phyloP scores from a whole-genome alignment of 2,797 vertebrate species.

The Argyrosomus regius region DNA sequence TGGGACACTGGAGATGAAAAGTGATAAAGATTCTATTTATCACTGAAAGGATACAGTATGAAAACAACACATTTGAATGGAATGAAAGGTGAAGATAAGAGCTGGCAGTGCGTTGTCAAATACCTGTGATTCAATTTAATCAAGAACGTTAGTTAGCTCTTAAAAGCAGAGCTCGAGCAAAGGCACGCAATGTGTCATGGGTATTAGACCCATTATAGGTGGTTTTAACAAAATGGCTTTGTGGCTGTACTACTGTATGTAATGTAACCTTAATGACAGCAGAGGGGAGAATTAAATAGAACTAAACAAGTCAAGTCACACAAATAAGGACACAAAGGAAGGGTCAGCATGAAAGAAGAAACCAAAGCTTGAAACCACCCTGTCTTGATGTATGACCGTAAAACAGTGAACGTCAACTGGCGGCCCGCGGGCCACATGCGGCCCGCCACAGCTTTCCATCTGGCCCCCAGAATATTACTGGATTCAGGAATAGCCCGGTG shows the following conservation, averaged over 20 bases:
- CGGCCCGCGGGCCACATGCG: too few species aligned
- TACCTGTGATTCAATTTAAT: constrained; percentile 23
- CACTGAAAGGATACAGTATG: constrained; percentile 18
- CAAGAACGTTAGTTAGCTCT: neutral
- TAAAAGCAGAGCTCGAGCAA: constrained; percentile 14
- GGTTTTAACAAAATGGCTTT: neutral
- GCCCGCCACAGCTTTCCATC: too few species aligned
- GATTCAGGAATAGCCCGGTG: too few species aligned
- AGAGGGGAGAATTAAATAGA: constrained; percentile 10
- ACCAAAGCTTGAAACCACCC: constrained; percentile 16
- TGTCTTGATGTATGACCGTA: constrained; percentile 72
- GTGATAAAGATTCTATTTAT: constrained; percentile 44
- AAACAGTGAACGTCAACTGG: too few species aligned
- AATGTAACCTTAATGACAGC: constrained; percentile 11
- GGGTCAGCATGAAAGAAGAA: constrained; percentile 12
- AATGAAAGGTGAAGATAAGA: constrained; percentile 15
- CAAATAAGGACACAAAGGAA: constrained; percentile 50
- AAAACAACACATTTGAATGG: constrained; percentile 38
- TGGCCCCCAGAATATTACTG: too few species aligned
- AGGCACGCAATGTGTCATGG: neutral
- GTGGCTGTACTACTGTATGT: neutral
- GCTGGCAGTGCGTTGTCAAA: neutral
- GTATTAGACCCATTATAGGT: constrained; percentile 4
- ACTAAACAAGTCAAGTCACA: constrained; percentile 50
- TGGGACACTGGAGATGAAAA: constrained; percentile 48